phyloP scores from a whole-genome alignment of 2,888 invertebrate species.

The Trissonchulus sp. region DNA sequence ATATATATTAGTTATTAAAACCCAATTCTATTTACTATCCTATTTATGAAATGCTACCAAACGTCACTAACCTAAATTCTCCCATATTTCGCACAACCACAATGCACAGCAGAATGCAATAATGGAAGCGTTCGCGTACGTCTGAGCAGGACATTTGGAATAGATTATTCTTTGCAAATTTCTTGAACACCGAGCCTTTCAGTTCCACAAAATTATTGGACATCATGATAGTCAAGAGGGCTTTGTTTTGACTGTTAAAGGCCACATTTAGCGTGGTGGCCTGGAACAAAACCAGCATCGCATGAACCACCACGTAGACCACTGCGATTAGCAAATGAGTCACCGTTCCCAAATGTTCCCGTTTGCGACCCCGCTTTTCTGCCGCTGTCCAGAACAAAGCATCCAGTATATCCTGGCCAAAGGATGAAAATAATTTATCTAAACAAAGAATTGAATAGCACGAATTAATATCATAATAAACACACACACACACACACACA shows the following conservation, averaged over 20 bases:
- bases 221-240: slow-evolving; percentile 96
- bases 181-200: slow-evolving; percentile 91
- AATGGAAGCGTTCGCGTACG: slow-evolving; percentile 89
- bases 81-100: slow-evolving; percentile 96
- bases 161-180: slow-evolving; percentile 95
- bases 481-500: too few relatives aligned
- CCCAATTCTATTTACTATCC: too few relatives aligned
- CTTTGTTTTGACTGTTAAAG: slow-evolving; percentile 96
- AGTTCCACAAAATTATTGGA: slow-evolving; percentile 99
- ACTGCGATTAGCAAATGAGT: slow-evolving; percentile 86
- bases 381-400: slow-evolving; percentile 97
- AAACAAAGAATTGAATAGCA: too few relatives aligned
- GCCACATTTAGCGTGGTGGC: slow-evolving; percentile 97
- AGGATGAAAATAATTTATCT: slow-evolving; percentile 38
- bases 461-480: too few relatives aligned
- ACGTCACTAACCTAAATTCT: slow-evolving; percentile 54
- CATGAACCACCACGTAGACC: slow-evolving; percentile 82
- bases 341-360: slow-evolving; percentile 68
- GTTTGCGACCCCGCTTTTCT: slow-evolving; percentile 74
- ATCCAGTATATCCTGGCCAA: slow-evolving; percentile 93
- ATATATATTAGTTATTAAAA: too few relatives aligned
- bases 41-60: too few relatives aligned
- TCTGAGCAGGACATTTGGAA: slow-evolving; percentile 93
- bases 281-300: slow-evolving; percentile 78
- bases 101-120: slow-evolving; percentile 79